Base-by-base conservation (phyloP, 2,888 invertebrate genomes). In the Apamea sordens region DNA sequence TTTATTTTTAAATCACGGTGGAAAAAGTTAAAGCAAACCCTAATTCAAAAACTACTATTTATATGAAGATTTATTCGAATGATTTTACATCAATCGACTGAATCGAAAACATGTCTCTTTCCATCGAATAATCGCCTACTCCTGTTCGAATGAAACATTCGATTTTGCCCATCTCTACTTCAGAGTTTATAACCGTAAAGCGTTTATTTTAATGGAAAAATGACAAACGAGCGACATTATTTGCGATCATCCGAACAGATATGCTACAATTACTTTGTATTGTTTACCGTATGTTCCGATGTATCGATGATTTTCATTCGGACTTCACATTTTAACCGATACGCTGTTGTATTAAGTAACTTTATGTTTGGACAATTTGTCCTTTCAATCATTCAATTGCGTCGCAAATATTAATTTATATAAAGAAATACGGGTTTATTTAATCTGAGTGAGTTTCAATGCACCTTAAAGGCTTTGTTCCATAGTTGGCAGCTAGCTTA, bases 181-280 rank as follows among this genome's bases (percentile, higher is more conserved):
- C 88, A 76, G 84, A 89, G 86, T 91, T 91, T 90, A 91, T 90
- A 87, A 89, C 89, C 83, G 83, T 83, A 86, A 82, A 87, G 76
- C 89, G 84, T 89, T 91, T 91, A 91, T 91, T 92, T 92, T 91
- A 92, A 92, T 91, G 90, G 89, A 88, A 90, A 90, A 90, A 91
- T 92, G 91, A 92, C 89, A 92, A 93, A 90, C 86, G 88, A 78
- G 74, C 50, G 80, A 85, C 86, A 90, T 89, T 89, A 91, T 89
- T 89, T 84, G 82, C 81, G 88, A 92, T 90, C 89, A 89, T 70
- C 44, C 75, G n/a, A 83, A 87, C 83, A 87, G 86, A 89, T 89
- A 89, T 50, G 28, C 44, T 11, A 82, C 77, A 80, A 84, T 89
- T 87, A 86, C 81, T 84, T 87, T 79, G 69, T 76, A 76, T 85